These are phyloP conservation scores for Stomatorhinus ivindoensis DNA, from an alignment of 2,113 vertebrate species.

Conservation along the genomic window DNA sequence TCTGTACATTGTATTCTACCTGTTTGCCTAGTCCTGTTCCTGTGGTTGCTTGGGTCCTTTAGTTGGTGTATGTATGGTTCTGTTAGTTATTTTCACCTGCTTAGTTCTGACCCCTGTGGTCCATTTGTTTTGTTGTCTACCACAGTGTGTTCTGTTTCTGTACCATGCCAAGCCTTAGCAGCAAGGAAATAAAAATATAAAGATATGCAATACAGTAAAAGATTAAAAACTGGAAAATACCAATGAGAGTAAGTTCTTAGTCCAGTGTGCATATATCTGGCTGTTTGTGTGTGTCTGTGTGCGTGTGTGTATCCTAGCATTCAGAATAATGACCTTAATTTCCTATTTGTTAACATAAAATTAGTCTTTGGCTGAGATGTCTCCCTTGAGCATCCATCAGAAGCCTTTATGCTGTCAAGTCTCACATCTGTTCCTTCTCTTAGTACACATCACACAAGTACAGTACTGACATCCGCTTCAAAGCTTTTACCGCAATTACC, in stretches of 20 bases:
- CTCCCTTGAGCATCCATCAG: constrained; percentile 17
- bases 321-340: constrained; percentile 24
- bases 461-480: constrained; percentile 10
- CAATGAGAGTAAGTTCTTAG: not conserved
- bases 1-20: too few relatives aligned
- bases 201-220: not conserved
- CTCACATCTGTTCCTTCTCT: constrained; percentile 23
- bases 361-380: constrained; percentile 14
- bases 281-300: constrained; percentile 1
- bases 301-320: constrained; percentile 16
- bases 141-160: too few relatives aligned
- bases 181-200: not conserved
- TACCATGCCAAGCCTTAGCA: too few relatives aligned
- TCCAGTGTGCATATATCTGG: not conserved
- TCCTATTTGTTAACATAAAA: constrained; percentile 9
- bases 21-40: too few relatives aligned
- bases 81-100: too few relatives aligned
- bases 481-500: constrained; percentile 17
- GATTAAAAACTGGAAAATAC: not conserved
- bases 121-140: too few relatives aligned
- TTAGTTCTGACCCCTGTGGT: too few relatives aligned
- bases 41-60: too few relatives aligned
- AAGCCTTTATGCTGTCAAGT: constrained; percentile 13
- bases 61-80: too few relatives aligned
- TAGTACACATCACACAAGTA: constrained; percentile 10